A percentile compares a stretch with the other conserved stretches of the same genome.
phyloP scores from a whole-genome alignment of 2,888 invertebrate species.

The Volucella inanis region DNA sequence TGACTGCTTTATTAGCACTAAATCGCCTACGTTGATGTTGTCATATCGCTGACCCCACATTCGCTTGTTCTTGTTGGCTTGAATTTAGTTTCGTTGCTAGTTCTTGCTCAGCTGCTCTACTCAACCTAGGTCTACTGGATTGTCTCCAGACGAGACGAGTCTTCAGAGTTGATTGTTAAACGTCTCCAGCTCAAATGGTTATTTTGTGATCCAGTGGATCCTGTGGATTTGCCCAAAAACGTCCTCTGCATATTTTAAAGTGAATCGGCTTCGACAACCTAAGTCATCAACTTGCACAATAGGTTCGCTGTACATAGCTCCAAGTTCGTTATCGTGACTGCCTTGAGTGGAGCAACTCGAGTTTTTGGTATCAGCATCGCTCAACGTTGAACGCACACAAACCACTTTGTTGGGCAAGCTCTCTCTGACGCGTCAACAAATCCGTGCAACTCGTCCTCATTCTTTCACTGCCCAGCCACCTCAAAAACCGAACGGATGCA shows the following conservation, averaged over 20 bases:
- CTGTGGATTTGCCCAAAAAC: slow-evolving; percentile 45
- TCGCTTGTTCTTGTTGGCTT: too few relatives aligned
- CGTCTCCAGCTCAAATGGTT: slow-evolving; percentile 33
- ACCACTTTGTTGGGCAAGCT: background rate
- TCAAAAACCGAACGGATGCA: background rate
- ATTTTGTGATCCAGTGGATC: slow-evolving; percentile 44
- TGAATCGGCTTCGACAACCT: background rate
- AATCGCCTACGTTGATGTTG: too few relatives aligned
- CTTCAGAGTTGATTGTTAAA: slow-evolving; percentile 30
- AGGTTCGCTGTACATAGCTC: slow-evolving; percentile 7
- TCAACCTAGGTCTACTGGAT: background rate
- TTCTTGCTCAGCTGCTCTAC: too few relatives aligned
- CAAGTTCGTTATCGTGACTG: too few relatives aligned
- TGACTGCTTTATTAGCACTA: too few relatives aligned
- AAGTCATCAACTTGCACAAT: background rate
- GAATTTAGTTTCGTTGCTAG: slow-evolving; percentile 4
- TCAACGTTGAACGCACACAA: background rate
- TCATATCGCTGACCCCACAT: too few relatives aligned
- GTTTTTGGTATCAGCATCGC: background rate
- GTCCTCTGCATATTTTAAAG: background rate
- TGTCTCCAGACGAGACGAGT: background rate
- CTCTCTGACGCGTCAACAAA: too few relatives aligned
- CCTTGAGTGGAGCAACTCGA: too few relatives aligned
- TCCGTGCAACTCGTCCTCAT: background rate
- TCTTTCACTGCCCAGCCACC: background rate